Evolutionary conservation across 2,888 invertebrate species (phyloP), one percentile per base, ranked within the genome.

Genomic region (Caenorhabditis zanzibari): DNA sequence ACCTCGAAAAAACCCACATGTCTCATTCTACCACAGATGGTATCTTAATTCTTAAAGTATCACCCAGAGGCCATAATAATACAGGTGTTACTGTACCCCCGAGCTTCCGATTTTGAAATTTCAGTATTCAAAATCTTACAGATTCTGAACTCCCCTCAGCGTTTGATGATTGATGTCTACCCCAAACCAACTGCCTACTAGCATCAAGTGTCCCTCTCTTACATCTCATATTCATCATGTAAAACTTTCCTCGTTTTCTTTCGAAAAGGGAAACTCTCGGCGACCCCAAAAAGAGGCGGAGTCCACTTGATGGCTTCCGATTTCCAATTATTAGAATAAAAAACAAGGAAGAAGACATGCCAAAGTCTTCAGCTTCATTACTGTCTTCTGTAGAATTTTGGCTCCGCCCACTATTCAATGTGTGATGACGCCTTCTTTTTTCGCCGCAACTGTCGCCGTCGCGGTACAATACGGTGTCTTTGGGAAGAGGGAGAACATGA

Each of bases 391-490:
- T 7, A 47, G 19, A 14, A n/a, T n/a, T n/a, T n/a, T n/a, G n/a
- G n/a, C 68, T 26, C 35, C 68, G 28, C 24, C 68, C 35, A 35
- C 26, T 22, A 26, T 19, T 14, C n/a, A 14, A 10, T 1, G 10
- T 12, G 49, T 7, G 4, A 14, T 32, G 24, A 24, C 35, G 47
- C 58, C 54, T 58, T 54, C 38, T 54, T 49, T 22, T 24, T 44
- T 72, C 74, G 47, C 26, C 47, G 12, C 35, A 14, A 19, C 1
- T 47, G 69, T 32, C 72, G 54, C 71, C 58, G 54, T 63, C 49
- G 56, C 63, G 63, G 79, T 71, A 79, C 69, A 79, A 73, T 73
- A 68, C 56, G 66, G 63, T 44, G 24, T 41, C 58, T 35, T 19
- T 9, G 28, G 14, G n/a, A 56, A 32, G 58, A 58, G 32, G 12